Conservation (phyloP, 2,797 vertebrate genomes). For the Clarias pachynema region DNA sequence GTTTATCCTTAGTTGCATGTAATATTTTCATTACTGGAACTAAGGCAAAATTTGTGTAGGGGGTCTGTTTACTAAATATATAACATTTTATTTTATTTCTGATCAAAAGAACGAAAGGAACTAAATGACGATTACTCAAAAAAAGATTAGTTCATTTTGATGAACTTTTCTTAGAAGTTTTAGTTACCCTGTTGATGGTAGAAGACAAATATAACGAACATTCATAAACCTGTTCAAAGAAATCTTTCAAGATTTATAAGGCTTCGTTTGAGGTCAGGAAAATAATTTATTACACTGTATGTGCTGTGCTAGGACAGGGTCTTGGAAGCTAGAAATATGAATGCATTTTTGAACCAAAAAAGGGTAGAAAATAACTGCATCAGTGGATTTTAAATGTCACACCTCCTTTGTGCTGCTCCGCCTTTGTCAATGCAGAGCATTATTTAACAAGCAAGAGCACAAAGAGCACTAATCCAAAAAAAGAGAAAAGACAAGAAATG, state of each 20-base stretch:
- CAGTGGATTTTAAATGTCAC: slow-evolving; percentile 10
- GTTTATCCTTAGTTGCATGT: too few relatives aligned
- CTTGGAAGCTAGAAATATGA: not conserved
- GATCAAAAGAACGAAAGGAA: too few relatives aligned
- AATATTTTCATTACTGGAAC: too few relatives aligned
- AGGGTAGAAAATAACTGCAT: slow-evolving; percentile 4
- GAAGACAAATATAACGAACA: not conserved
- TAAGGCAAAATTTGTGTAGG: too few relatives aligned
- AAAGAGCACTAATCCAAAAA: not conserved
- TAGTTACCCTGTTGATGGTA: not conserved
- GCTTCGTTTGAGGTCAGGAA: not conserved
- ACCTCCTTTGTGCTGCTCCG: not conserved
- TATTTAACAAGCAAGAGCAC: not conserved
- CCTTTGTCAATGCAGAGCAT: not conserved
- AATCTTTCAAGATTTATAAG: not conserved
- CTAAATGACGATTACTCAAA: too few relatives aligned
- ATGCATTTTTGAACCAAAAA: not conserved
- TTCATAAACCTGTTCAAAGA: not conserved
- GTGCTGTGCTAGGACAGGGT: not conserved
- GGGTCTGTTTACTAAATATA: too few relatives aligned
- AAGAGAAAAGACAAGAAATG: not conserved
- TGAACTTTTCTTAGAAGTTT: not conserved
- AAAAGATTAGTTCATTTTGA: too few relatives aligned
- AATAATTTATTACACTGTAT: not conserved
- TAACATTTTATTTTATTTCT: too few relatives aligned